These are phyloP conservation scores for Hypomecis atomaria DNA, from an alignment of 2,888 invertebrate species.

Conservation along the genomic window DNA sequence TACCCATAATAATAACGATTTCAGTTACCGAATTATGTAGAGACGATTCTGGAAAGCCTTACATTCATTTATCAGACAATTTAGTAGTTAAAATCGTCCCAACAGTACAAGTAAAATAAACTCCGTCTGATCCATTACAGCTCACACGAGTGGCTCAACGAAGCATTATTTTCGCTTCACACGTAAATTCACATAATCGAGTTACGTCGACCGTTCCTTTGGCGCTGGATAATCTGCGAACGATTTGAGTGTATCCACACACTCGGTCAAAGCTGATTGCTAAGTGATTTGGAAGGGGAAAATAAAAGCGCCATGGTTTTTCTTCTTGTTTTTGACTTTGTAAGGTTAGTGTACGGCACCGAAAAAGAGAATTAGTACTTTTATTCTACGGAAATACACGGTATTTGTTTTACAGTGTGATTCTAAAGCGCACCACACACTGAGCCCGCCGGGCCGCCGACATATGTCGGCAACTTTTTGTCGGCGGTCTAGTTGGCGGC, in stretches of 20 bases:
- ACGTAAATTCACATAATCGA: slow-evolving; percentile 23
- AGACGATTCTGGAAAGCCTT: too few relatives aligned
- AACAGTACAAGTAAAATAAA: background rate
- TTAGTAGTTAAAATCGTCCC: too few relatives aligned
- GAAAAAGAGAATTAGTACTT: too few relatives aligned
- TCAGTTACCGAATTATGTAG: too few relatives aligned
- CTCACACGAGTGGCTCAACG: background rate
- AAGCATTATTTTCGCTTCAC: slow-evolving; percentile 10
- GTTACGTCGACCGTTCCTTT: slow-evolving; percentile 21
- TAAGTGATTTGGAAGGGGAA: slow-evolving; percentile 14
- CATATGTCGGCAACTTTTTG: too few relatives aligned
- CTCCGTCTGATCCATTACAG: background rate
- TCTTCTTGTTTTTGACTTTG: background rate
- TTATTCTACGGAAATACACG: too few relatives aligned
- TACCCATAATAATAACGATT: too few relatives aligned
- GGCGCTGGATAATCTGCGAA: slow-evolving; percentile 18
- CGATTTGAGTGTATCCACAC: slow-evolving; percentile 18
- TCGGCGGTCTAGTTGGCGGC: too few relatives aligned
- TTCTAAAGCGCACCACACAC: too few relatives aligned
- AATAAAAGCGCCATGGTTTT: slow-evolving; percentile 6
- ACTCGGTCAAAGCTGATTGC: slow-evolving; percentile 23
- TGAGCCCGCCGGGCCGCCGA: too few relatives aligned
- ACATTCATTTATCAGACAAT: too few relatives aligned
- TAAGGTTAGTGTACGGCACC: background rate
- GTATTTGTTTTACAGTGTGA: too few relatives aligned